Evolutionary conservation across 2,113 vertebrate species (phyloP).

Genomic region (Danionella cerebrum): DNA sequence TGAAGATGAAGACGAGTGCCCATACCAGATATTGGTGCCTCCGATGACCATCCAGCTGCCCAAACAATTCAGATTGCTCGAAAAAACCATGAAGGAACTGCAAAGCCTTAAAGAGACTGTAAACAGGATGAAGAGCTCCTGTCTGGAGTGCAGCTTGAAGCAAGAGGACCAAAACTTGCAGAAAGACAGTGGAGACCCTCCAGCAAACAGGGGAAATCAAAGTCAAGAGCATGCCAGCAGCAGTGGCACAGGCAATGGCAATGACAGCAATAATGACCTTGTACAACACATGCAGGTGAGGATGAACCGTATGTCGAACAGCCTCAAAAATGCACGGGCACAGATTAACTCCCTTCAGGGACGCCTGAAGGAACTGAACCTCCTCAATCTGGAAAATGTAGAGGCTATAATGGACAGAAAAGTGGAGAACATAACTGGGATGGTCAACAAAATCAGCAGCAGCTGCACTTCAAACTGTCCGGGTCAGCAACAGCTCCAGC

Average conservation of each 20-base stretch:
- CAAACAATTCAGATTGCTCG: slow-evolving; percentile 74
- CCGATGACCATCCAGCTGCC: slow-evolving; percentile 84
- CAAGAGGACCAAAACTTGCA: slow-evolving; percentile 50
- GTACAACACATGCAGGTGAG: slow-evolving; percentile 77
- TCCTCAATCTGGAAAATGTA: slow-evolving; percentile 78
- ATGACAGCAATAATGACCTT: slow-evolving; percentile 31
- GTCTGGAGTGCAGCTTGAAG: slow-evolving; percentile 51
- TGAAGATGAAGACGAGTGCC: slow-evolving; percentile 72
- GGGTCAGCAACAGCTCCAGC: slow-evolving; percentile 35
- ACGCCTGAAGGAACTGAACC: slow-evolving; percentile 74
- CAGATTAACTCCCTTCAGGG: slow-evolving; percentile 76
- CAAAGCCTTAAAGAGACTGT: slow-evolving; percentile 81
- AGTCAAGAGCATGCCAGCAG: slow-evolving; percentile 40
- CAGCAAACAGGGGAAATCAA: slow-evolving; percentile 57
- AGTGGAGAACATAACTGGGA: slow-evolving; percentile 78
- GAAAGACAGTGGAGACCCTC: slow-evolving; percentile 34
- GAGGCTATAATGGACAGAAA: slow-evolving; percentile 76
- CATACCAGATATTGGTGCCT: slow-evolving; percentile 82
- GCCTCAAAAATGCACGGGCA: slow-evolving; percentile 75
- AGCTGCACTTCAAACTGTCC: slow-evolving; percentile 76
- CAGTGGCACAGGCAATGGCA: slow-evolving; percentile 40
- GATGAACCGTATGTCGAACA: slow-evolving; percentile 77
- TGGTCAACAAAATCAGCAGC: slow-evolving; percentile 71
- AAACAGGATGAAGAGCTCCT: slow-evolving; percentile 68
- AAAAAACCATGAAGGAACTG: slow-evolving; percentile 83